Evolutionary conservation across 1,140 invertebrate genomes (phyloP).

Genomic region (Cyclina sinensis): DNA sequence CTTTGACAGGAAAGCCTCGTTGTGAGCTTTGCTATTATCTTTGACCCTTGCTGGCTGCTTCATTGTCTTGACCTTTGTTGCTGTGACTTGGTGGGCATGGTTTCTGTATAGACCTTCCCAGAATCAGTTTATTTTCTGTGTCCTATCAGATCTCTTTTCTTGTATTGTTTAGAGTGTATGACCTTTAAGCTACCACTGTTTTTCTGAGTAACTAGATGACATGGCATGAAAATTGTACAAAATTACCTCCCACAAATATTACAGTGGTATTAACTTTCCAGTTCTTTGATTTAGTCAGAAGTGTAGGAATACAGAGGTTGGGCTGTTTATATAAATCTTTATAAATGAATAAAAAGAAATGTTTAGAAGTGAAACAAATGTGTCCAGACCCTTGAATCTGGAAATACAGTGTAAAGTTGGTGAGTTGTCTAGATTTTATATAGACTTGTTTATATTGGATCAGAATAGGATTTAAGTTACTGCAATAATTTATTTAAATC

Average conservation of each 20-base stretch:
- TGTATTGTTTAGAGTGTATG: background rate
- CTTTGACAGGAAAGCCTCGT: background rate
- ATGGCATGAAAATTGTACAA: background rate
- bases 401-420: conserved; percentile 29
- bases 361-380: conserved; percentile 4
- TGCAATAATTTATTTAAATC: too few species aligned
- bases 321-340: background rate
- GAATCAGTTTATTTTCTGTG: too few species aligned
- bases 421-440: conserved; percentile 12
- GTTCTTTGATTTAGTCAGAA: background rate
- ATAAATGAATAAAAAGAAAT: background rate
- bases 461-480: too few species aligned
- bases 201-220: background rate
- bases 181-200: background rate
- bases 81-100: too few species aligned
- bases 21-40: background rate
- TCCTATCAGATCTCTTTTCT: too few species aligned
- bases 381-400: conserved; percentile 32
- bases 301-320: background rate
- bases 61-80: too few species aligned
- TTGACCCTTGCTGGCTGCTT: background rate
- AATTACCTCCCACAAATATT: background rate
- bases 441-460: too few species aligned
- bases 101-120: too few species aligned
- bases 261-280: background rate